A percentile compares a stretch with the other conserved stretches of the same genome.
Conservation (phyloP, 2,113 vertebrate genomes). For the Calypte anna region DNA sequence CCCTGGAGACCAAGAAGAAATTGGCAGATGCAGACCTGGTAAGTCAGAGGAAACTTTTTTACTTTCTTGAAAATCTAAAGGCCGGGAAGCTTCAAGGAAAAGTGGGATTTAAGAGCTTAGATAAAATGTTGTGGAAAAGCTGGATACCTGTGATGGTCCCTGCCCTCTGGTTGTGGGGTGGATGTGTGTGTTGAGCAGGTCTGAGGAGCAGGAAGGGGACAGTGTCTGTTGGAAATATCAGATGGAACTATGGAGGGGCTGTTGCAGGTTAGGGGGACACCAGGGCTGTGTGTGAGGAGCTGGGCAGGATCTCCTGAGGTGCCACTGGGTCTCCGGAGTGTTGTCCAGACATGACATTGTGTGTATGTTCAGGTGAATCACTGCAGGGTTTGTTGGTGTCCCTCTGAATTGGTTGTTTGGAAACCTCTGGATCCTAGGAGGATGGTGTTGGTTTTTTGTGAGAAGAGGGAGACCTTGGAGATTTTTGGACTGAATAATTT, state of each 20-base stretch:
- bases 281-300: not conserved
- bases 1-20: fast-evolving
- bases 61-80: not conserved
- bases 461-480: not conserved
- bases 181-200: fast-evolving
- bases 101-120: not conserved
- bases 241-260: not conserved
- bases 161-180: not conserved
- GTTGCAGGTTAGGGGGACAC: not conserved
- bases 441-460: not conserved
- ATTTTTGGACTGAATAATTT: not conserved
- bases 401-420: fast-evolving
- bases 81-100: not conserved
- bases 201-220: not conserved
- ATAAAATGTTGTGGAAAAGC: fast-evolving
- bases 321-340: fast-evolving
- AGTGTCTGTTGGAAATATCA: fast-evolving
- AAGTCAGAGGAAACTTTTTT: not conserved
- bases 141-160: fast-evolving
- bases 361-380: fast-evolving
- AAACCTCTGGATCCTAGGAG: fast-evolving
- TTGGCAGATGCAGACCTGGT: not conserved
- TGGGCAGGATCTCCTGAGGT: fast-evolving
- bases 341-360: fast-evolving
- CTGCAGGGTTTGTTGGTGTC: not conserved